Evolutionary conservation across 1,140 invertebrate species (phyloP), one percentile per base, ranked within the genome.

Genomic region (Drosophila rufa): DNA sequence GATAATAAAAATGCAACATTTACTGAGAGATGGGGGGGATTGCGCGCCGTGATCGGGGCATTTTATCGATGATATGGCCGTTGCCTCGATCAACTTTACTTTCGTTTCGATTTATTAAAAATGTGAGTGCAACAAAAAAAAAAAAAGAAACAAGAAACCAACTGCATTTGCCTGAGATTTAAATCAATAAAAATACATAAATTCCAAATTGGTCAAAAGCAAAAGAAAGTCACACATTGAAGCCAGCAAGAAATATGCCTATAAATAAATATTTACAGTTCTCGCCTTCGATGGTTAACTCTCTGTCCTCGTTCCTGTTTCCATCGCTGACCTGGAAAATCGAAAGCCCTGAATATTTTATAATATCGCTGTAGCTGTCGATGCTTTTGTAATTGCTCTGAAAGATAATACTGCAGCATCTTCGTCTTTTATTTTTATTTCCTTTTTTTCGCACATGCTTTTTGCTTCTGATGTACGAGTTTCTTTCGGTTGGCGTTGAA

Each of bases 1-100:
- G 78, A 89, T 87, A 87, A 87, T 87, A 87, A 89, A 87, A 87
- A 80, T 87, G 80, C 84, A 87, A 80, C 84, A 87, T 89, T 83
- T 87, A 87, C 84, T 89, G 74, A 64, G 68, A 45, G 22, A 25
- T 11, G 30, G 14, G 19, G 60, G 19, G 27, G 5, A 14, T 14
- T 0, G 7, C 12, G 27, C 50, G 8, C 8, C 25, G 48, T 12
- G 48, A 51, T 51, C 48, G 38, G 68, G 22, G 30, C 14, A 14
- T 38, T 46, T 69, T 67, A 66, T 67, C 64, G 78, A 60, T 69
- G 36, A 64, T 46, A 45, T 64, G 60, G 64, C 50, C 33, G 36
- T 25, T 70, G 67, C 19, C 51, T 36, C 53, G 69, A 71, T 73
- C 53, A 73, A 70, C 76, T 89, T 70, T 68, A 89, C 84, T 89